Conservation (phyloP, 2,888 invertebrate species). For the Oscheius sp. region DNA sequence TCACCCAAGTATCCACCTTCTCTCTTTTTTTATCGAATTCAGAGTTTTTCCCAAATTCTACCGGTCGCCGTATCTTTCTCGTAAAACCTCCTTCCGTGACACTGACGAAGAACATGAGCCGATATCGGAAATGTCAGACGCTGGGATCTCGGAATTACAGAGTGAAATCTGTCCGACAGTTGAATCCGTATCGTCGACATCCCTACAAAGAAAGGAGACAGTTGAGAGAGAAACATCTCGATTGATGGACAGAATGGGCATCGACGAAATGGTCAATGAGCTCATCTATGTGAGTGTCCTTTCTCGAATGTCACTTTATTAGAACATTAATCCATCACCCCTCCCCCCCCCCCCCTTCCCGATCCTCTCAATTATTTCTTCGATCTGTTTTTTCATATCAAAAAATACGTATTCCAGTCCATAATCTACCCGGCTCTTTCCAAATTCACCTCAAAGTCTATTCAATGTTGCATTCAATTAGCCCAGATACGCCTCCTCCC, state of each 20-base stretch:
- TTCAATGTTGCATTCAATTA: conserved; percentile 10
- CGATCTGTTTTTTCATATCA: not conserved
- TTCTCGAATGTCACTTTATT: not conserved
- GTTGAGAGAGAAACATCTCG: conserved; percentile 18
- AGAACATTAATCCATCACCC: not conserved
- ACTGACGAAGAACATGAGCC: conserved; percentile 34
- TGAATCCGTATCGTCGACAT: conserved; percentile 1
- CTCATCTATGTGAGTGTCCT: conserved; percentile 48
- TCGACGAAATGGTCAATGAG: conserved; percentile 53
- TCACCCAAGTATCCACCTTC: conserved; percentile 62
- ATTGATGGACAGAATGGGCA: conserved; percentile 52
- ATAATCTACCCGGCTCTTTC: not conserved
- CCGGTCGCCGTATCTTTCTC: conserved; percentile 71
- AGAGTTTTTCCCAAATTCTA: conserved; percentile 76
- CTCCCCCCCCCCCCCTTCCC: not conserved
- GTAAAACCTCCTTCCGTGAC: conserved; percentile 34
- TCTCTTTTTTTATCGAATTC: conserved; percentile 42
- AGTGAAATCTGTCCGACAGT: not conserved
- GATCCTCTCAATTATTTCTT: not conserved
- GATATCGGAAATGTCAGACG: conserved; percentile 35
- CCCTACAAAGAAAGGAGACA: conserved; percentile 30
- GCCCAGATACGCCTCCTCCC: not conserved
- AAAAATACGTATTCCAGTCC: not conserved
- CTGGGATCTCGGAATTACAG: conserved; percentile 24
- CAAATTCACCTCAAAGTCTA: not conserved